Evolutionary conservation across 2,797 vertebrate genomes (phyloP).

Genomic region (Gallirallus australis): DNA sequence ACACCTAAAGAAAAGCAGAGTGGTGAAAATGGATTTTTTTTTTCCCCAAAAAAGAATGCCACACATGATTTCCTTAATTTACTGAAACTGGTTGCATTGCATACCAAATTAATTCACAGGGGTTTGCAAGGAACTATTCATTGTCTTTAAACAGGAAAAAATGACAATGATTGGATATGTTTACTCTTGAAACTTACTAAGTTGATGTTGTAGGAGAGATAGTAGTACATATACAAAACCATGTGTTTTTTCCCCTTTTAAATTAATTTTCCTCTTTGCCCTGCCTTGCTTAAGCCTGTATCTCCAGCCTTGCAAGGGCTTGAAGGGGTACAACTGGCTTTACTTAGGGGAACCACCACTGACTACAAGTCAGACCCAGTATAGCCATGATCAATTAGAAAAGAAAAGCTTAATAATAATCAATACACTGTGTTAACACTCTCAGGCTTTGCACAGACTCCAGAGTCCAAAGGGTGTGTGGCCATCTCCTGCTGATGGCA

Average conservation of each 20-base stretch:
- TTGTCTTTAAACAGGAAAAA: background rate
- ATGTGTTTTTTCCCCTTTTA: background rate
- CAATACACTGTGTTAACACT: background rate
- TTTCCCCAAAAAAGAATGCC: background rate
- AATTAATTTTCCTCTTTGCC: background rate
- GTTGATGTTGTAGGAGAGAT: background rate
- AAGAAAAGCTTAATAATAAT: background rate
- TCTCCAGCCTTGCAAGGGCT: background rate
- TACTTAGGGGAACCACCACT: background rate
- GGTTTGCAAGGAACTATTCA: background rate
- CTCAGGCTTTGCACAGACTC: background rate
- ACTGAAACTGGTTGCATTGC: background rate
- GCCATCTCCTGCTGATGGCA: background rate
- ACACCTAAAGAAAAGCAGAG: background rate
- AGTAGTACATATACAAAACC: background rate
- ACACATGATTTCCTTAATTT: conserved; percentile 41
- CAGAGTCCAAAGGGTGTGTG: background rate
- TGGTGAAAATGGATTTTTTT: background rate
- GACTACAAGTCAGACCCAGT: background rate
- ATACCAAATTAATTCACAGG: background rate
- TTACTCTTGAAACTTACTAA: background rate
- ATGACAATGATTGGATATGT: background rate
- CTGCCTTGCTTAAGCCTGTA: background rate
- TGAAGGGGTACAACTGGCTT: background rate
- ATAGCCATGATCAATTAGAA: background rate